Evolutionary conservation across 2,797 vertebrate genomes (phyloP), one percentile per base, ranked within the genome.

Genomic region (Nothura maculosa): DNA sequence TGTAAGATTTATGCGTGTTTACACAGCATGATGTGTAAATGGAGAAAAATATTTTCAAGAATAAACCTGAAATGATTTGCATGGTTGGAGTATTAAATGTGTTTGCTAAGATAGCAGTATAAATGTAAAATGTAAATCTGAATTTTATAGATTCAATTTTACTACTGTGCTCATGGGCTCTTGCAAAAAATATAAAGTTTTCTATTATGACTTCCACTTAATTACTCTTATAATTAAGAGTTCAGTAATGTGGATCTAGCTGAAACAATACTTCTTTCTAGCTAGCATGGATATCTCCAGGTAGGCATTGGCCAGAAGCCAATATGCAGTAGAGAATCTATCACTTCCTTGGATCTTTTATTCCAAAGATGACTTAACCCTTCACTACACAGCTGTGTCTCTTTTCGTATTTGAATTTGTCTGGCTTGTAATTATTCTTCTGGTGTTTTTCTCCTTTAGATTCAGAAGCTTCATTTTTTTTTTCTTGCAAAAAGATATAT

Each of bases 1-100:
- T 40, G 27, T 27, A 79, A 93, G n/a, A 67, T 36, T 91, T 94
- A 73, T 68, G 24, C n/a, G 77, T 85, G 11, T 83, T 91, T 79
- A 67, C 66, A 73, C 16, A 80, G 36, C 11, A 30, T 40, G n/a
- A 66, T 6, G 4, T 54, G 40, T 43, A 75, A 63, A 79, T 27
- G n/a, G 14, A 85, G 36, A 91, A 62, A 85, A 55, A 52, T 19
- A 78, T 58, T 61, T 81, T 70, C 1, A 48, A 43, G 7, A 85
- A 73, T 61, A 90, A 85, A 64, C 2, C 18, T 76, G 5, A 2
- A 87, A 83, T 68, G 28, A 86, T 24, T 69, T 6, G 67, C 61
- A 38, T 34, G 6, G 50, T 84, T 62, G 22, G 28, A 66, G n/a
- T 21, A 84, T 54, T 73, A 90, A 77, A 85, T 60, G 7, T 63